Conservation (phyloP, 1,140 invertebrate genomes). For the Leptinotarsa undecemlineata region DNA sequence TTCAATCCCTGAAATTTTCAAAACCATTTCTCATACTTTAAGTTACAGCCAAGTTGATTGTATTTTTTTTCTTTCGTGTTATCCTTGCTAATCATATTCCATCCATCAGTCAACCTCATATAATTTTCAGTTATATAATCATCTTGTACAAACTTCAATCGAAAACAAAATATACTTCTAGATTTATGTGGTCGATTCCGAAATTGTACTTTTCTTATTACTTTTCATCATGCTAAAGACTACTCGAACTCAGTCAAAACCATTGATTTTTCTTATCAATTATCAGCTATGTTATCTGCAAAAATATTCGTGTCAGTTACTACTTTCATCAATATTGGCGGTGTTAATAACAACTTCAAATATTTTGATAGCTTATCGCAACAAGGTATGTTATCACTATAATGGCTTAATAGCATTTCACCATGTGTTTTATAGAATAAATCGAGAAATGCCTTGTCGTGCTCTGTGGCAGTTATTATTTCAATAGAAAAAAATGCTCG, state of each 20-base stretch:
- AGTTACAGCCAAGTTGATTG: no score
- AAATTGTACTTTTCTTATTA: neutral
- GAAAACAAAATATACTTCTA: no score
- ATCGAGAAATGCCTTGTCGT: neutral
- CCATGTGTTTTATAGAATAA: neutral
- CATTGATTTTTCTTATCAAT: slow-evolving; percentile 2
- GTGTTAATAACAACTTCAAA: neutral
- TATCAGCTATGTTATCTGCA: slow-evolving; percentile 5
- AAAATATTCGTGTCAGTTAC: slow-evolving; percentile 6
- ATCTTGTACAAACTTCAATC: no score
- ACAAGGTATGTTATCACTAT: neutral
- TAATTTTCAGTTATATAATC: no score
- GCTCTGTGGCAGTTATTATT: neutral
- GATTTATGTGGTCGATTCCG: no score
- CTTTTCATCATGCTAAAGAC: neutral
- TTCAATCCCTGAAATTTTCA: no score
- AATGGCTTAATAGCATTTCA: slow-evolving; percentile 4
- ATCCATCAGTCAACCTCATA: no score
- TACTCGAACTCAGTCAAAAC: neutral
- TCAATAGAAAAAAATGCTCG: neutral
- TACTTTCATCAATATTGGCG: neutral
- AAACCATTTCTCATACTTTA: no score
- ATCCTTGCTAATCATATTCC: no score
- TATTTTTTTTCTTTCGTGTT: no score
- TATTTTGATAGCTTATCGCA: neutral